phyloP scores from a whole-genome alignment of 30 jellyfish, hydroid and myxozoan species.

The Mastigias papua region DNA sequence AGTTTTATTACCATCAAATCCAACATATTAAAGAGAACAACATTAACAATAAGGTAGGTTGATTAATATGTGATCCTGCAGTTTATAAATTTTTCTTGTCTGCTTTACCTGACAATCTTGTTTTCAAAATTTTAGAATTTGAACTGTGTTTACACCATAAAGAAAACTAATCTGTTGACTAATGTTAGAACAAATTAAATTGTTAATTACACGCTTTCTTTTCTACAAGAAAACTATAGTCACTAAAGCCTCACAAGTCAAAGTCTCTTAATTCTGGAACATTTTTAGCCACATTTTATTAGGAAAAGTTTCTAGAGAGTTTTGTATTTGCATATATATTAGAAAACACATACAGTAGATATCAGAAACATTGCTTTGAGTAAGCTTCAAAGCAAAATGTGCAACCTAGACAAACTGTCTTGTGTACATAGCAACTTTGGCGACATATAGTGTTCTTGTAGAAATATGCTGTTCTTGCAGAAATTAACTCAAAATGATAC shows the following conservation, averaged over 20 bases:
- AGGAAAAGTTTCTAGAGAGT: background rate
- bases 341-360: background rate
- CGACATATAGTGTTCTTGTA: background rate
- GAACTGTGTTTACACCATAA: background rate
- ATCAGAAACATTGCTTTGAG: background rate
- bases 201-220: background rate
- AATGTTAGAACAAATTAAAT: background rate
- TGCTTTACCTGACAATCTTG: constrained; percentile 12
- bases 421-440: background rate
- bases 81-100: too few species aligned
- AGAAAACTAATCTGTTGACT: constrained; percentile 3
- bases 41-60: background rate
- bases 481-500: background rate
- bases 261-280: too few species aligned
- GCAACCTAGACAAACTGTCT: too few species aligned
- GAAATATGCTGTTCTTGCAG: background rate
- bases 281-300: background rate
- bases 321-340: too few species aligned
- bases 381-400: background rate
- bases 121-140: constrained; percentile 9
- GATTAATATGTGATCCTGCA: too few species aligned
- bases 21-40: too few species aligned
- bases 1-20: constrained; percentile 9
- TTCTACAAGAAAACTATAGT: background rate
- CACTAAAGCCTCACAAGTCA: background rate